These are phyloP conservation scores for Tinea semifulvella DNA, from an alignment of 2,888 invertebrate species.

Conservation along the genomic window DNA sequence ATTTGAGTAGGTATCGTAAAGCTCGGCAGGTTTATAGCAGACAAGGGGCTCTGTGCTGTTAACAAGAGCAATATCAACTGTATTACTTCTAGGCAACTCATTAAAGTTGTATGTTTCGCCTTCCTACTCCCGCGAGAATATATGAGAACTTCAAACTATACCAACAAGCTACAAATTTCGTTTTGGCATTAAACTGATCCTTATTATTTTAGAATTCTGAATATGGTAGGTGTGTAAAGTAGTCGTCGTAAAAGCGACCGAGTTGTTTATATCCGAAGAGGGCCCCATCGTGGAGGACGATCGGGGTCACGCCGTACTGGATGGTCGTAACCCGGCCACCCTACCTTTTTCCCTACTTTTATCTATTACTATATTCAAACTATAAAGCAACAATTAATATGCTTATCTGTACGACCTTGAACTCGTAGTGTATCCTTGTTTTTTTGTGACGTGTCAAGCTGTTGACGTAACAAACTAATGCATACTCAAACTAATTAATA, in stretches of 20 bases:
- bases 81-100: neutral
- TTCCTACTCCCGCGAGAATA: neutral
- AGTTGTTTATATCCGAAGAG: neutral
- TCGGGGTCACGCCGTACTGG: constrained; percentile 5
- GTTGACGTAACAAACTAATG: too few species aligned
- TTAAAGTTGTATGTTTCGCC: constrained; percentile 5
- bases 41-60: constrained; percentile 1
- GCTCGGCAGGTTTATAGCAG: constrained; percentile 44
- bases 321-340: neutral
- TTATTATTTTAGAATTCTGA: constrained; percentile 1
- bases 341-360: neutral
- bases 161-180: neutral
- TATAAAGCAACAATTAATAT: constrained; percentile 2
- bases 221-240: neutral
- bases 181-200: neutral
- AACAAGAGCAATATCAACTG: constrained; percentile 6
- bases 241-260: constrained; percentile 1
- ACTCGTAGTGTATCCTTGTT: too few species aligned
- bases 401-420: constrained; percentile 1
- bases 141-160: neutral
- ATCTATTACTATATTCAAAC: neutral
- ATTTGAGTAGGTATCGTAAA: constrained; percentile 44
- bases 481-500: too few species aligned
- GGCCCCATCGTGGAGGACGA: neutral
- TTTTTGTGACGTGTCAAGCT: too few species aligned